phyloP scores from a whole-genome alignment of 2,888 invertebrate species.

The Nephrotoma guestfalica region DNA sequence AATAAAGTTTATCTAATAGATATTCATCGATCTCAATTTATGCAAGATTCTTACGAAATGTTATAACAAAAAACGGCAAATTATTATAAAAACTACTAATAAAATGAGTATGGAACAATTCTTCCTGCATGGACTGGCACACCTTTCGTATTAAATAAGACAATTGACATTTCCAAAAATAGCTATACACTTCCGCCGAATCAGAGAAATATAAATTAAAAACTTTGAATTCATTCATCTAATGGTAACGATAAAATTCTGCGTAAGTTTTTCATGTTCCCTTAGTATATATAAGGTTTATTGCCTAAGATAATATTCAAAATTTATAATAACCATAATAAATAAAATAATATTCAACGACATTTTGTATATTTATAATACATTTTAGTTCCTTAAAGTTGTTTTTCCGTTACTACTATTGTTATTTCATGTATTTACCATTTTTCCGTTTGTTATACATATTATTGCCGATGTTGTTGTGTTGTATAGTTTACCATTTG shows the following conservation, averaged over 20 bases:
- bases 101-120: no score
- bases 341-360: background rate
- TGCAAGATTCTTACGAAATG: no score
- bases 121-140: no score
- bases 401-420: background rate
- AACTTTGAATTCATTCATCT: background rate
- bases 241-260: background rate
- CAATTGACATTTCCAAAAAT: background rate
- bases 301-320: constrained; percentile 11
- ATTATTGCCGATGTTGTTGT: background rate
- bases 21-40: no score
- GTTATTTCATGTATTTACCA: background rate
- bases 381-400: background rate
- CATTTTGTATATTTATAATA: background rate
- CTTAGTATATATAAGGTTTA: background rate
- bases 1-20: no score
- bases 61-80: no score
- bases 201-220: background rate
- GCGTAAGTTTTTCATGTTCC: background rate
- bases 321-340: constrained; percentile 5
- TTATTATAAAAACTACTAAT: no score
- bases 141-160: no score
- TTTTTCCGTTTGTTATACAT: background rate
- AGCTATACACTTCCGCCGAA: background rate
- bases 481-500: background rate